Conservation (phyloP, 2,797 vertebrate species). For the Mus minutoides region DNA sequence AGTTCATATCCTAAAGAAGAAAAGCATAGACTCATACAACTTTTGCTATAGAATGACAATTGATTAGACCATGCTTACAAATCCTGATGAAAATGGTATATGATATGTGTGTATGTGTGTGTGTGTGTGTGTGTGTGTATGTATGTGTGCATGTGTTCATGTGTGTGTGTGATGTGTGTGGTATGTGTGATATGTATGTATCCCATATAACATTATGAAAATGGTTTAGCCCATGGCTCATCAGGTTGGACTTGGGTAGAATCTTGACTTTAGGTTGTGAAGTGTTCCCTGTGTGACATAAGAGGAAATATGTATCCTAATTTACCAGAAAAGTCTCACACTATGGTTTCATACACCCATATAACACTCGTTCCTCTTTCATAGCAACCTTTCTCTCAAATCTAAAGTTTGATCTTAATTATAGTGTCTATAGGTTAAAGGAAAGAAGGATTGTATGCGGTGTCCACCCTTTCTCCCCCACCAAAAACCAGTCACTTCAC, state of each 20-base stretch:
- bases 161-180: background rate
- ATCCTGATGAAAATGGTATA: background rate
- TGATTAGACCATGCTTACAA: background rate
- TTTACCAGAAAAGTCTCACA: background rate
- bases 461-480: background rate
- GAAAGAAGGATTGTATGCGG: background rate
- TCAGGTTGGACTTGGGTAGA: background rate
- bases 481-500: background rate
- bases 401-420: background rate
- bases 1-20: background rate
- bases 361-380: background rate
- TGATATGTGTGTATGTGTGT: background rate
- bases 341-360: background rate
- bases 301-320: background rate
- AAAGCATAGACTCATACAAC: background rate
- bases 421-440: background rate
- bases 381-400: background rate
- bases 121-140: background rate
- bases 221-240: background rate
- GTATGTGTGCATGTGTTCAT: background rate
- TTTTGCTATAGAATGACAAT: background rate
- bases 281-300: background rate
- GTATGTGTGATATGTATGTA: background rate
- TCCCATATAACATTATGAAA: background rate
- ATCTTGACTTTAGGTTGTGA: background rate